Base-by-base conservation (phyloP, 2,888 invertebrate genomes). In the Ariolimax columbianus region DNA sequence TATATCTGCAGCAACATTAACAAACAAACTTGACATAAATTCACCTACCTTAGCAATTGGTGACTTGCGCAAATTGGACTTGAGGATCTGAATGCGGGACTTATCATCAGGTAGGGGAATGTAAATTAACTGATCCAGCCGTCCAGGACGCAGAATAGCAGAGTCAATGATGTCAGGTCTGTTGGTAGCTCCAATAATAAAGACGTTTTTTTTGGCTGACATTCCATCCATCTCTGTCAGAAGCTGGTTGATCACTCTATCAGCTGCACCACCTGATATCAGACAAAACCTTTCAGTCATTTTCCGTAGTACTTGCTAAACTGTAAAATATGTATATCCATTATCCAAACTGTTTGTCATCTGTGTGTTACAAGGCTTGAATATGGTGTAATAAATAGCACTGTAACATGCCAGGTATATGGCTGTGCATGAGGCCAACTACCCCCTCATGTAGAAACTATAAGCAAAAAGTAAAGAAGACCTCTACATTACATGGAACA, bases 161-260 rank as follows among this genome's bases (percentile, higher is more conserved):
- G 99, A 98, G 96, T 99, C 99, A 94, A 99, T 99, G 93, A 99
- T 99, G 94, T 99, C 99, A 89, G 96, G 95, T 87, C 95, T 95
- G 95, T 98, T 98, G 88, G 98, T 98, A 89, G 97, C 97, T 94
- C 99, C 99, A 94, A 99, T 99, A 91, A 99, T 99, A 94, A 99
- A 99, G 38, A 99, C 99, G 94, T 99, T 99, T 95, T 99, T 99
- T 96, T 99, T 99, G 51, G 98, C 97, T 63, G 98, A 98, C 99
- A 99, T 99, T 92, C 99, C 99, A 94, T 99, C 99, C 99, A 99
- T 99, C 95, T 99, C 99, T 0, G 99, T 99, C 85, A 99, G 96
- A 93, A 99, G 98, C 95, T 99, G 99, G 95, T 99, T 99, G 94
- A 99, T 99, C 87, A 99, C 99, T 89, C 99, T 96, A 95, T 99